Evolutionary conservation across 2,113 vertebrate species (phyloP).

Genomic region (Orthonyx spaldingii): DNA sequence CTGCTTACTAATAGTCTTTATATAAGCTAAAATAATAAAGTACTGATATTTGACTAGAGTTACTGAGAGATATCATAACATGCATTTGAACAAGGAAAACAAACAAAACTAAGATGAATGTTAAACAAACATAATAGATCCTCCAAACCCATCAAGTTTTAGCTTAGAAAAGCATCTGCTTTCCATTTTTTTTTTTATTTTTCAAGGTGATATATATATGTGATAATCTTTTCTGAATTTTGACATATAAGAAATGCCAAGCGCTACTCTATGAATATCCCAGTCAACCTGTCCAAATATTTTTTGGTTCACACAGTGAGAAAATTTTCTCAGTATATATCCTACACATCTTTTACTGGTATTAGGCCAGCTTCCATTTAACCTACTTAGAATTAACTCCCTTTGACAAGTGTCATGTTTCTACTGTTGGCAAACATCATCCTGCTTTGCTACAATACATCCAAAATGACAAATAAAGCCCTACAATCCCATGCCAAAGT

Average conservation of each 20-base stretch:
- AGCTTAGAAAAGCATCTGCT: background rate
- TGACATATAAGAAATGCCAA: background rate
- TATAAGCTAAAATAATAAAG: background rate
- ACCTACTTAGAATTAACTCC: background rate
- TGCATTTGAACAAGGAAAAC: background rate
- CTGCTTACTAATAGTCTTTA: background rate
- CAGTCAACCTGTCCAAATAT: background rate
- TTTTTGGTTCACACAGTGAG: background rate
- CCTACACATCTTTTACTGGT: background rate
- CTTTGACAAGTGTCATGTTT: background rate
- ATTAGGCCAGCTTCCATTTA: background rate
- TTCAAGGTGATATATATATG: background rate
- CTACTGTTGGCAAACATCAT: background rate
- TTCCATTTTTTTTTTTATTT: background rate
- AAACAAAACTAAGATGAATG: background rate
- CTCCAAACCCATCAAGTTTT: background rate
- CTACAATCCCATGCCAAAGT: background rate
- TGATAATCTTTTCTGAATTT: background rate
- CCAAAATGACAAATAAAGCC: background rate
- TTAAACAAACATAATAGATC: background rate
- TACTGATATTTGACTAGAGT: background rate
- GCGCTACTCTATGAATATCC: accelerated
- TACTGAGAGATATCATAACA: background rate
- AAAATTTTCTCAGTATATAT: background rate
- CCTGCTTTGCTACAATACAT: background rate